These are phyloP conservation scores for Tapirus terrestris DNA, from an alignment of 2,113 vertebrate genomes.

Conservation along the genomic window DNA sequence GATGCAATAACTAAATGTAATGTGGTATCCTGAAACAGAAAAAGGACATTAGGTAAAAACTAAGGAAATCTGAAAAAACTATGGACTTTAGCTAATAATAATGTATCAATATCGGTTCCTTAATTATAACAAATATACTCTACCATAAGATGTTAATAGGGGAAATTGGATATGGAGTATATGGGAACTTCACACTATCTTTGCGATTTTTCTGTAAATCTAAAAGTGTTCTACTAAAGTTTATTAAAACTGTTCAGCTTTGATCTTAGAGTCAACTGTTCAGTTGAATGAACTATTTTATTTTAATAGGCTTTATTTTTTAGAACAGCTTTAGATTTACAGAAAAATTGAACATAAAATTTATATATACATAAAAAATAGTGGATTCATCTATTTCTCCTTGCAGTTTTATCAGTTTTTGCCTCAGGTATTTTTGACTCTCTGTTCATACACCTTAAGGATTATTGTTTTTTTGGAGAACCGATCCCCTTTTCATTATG, in stretches of 20 bases:
- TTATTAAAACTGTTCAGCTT: background rate
- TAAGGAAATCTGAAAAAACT: constrained; percentile 9
- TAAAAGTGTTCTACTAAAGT: background rate
- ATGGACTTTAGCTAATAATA: background rate
- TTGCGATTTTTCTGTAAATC: background rate
- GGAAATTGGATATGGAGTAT: background rate
- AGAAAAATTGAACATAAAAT: constrained; percentile 4
- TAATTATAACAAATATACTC: background rate
- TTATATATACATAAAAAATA: background rate
- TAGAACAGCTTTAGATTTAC: background rate
- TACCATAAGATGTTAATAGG: background rate
- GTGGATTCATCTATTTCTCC: background rate
- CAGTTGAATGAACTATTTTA: background rate
- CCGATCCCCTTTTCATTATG: background rate
- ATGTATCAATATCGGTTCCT: background rate
- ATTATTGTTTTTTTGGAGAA: background rate
- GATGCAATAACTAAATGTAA: background rate
- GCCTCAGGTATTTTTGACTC: background rate
- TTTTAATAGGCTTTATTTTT: background rate
- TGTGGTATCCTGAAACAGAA: background rate
- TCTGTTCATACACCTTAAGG: background rate
- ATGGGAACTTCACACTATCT: background rate
- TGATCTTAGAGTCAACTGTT: background rate
- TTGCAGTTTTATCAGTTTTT: background rate
- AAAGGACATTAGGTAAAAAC: constrained; percentile 1